Conservation (phyloP, 1,140 invertebrate species). For the Steinernema feltiae region DNA sequence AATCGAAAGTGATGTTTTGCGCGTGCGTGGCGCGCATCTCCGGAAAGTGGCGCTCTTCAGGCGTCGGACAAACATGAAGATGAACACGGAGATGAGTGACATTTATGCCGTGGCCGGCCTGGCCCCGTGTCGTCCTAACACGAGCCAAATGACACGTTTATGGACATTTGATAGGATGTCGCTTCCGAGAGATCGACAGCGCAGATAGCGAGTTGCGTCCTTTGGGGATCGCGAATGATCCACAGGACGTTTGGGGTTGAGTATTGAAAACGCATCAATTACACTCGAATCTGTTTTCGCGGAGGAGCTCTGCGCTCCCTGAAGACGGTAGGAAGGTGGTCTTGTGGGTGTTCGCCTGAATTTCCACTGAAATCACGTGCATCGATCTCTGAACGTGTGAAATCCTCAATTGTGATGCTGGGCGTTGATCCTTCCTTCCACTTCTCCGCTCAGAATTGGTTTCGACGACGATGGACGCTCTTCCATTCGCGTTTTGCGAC, state of each 20-base stretch:
- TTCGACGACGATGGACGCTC: neutral
- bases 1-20: slow-evolving; percentile 5
- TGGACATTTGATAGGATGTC: slow-evolving; percentile 14
- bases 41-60: neutral
- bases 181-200: neutral
- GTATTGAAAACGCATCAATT: no score
- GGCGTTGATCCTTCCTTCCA: no score
- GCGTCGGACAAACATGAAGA: neutral
- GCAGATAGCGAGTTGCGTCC: neutral
- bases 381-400: no score
- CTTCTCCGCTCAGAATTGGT: no score
- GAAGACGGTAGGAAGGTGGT: no score
- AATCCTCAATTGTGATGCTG: no score
- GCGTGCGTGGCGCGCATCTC: neutral
- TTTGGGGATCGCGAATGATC: neutral
- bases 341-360: no score
- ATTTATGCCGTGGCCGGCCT: neutral
- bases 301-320: no score
- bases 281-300: no score
- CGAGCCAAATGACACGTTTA: neutral
- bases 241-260: no score
- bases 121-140: neutral
- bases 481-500: neutral
- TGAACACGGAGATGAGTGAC: neutral
- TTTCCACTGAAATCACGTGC: no score